Evolutionary conservation across 2,113 vertebrate genomes (phyloP), one percentile per base, ranked within the genome.

Genomic region (Balaeniceps rex): DNA sequence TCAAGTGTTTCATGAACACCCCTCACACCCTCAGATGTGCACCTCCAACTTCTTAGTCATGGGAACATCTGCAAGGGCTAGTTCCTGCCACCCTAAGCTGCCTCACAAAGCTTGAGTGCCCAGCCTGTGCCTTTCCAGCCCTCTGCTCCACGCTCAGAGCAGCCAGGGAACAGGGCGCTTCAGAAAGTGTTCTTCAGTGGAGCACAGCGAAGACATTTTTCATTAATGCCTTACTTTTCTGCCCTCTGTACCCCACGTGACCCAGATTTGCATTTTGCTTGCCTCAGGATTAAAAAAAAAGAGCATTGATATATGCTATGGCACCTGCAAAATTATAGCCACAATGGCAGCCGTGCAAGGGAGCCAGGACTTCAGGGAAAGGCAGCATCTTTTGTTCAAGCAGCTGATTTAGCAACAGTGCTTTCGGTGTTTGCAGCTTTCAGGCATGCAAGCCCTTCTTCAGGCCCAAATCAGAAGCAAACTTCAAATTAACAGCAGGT

Each of bases 251-350:
- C 66, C 18, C 63, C 75, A 90, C 3, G 18, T 96, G 93, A 87
- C 52, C 49, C 7, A 1, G 17, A 88, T 94, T 93, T 95, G 63
- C 75, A 91, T 92, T 96, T 87, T 79, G 54, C 85, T 85, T 90
- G 84, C 87, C 58, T 83, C 36, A 23, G 78, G 75, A 65, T 72
- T 57, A 54, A n/a, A 44, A 25, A 70, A 64, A 76, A 63, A 61
- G 77, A 38, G 54, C 75, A 93, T 24, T 89, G 93, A 91, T 96
- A 72, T 2, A n/a, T 76, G 49, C 70, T 79, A 61, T 4, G 0
- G 84, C 95, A 94, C 84, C 84, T 96, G 84, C 91, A 88, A 42
- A 94, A 78, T 61, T 29, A 65, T 3, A 90, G 86, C 69, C 68
- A 87, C 68, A 75, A 61, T 5, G 2, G 44, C 71, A 47, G 70